Percentiles rank a stretch among this genome's conserved stretches.
Evolutionary conservation across 2,797 vertebrate genomes (phyloP).

Genomic region (Anas capensis): DNA sequence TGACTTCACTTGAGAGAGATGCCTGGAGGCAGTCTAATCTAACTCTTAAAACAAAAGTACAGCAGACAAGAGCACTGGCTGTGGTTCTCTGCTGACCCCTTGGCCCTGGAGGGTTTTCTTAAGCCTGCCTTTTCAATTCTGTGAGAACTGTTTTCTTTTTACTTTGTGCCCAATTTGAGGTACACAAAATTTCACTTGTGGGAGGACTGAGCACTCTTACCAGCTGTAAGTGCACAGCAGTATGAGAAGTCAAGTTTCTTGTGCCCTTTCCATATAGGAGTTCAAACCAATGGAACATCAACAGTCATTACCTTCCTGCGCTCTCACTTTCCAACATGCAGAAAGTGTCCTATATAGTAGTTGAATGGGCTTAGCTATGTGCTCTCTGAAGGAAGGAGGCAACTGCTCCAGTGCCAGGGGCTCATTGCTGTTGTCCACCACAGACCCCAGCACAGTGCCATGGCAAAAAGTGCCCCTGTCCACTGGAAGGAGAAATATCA

Average conservation of each 20-base stretch:
- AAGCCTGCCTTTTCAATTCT: neutral
- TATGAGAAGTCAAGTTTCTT: neutral
- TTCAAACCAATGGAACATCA: neutral
- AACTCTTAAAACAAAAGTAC: neutral
- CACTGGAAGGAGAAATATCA: neutral
- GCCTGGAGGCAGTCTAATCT: neutral
- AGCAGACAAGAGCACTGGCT: rapidly evolving
- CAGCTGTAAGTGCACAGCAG: rapidly evolving
- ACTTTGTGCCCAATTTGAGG: rapidly evolving
- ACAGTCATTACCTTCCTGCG: neutral
- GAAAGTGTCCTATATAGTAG: neutral
- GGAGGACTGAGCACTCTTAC: neutral
- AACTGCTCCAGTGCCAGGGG: too few relatives aligned
- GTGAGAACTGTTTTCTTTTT: rapidly evolving
- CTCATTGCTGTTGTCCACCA: neutral
- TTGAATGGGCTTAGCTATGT: neutral
- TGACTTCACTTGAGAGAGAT: neutral
- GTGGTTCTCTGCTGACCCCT: neutral
- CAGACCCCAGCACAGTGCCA: neutral
- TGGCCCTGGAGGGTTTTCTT: neutral
- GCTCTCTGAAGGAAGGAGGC: neutral
- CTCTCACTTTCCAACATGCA: rapidly evolving
- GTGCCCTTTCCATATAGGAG: rapidly evolving
- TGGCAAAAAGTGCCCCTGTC: neutral
- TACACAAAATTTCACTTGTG: neutral